A percentile compares a stretch with the other conserved stretches of the same genome.
Evolutionary conservation across 2,888 invertebrate species (phyloP).

Genomic region (Octodonta nipae): DNA sequence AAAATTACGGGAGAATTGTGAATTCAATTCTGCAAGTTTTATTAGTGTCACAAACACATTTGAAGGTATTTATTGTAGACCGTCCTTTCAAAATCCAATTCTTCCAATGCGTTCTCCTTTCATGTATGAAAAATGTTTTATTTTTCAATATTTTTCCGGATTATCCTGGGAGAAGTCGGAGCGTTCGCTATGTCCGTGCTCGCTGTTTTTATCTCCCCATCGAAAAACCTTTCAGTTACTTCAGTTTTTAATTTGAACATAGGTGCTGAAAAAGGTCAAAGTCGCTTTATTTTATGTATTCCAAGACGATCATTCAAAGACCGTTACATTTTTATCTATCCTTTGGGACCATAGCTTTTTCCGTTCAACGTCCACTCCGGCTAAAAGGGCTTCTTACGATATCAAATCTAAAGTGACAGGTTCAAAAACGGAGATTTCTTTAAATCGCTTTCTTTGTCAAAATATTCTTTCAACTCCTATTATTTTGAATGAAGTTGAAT

Average conservation of each 20-base stretch:
- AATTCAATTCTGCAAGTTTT: too few relatives aligned
- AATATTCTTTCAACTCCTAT: background rate
- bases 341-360: conserved; percentile 21
- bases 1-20: too few relatives aligned
- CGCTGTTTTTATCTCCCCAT: too few relatives aligned
- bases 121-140: too few relatives aligned
- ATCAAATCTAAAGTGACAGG: conserved; percentile 1
- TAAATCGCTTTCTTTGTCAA: background rate
- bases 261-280: conserved; percentile 7
- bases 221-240: background rate
- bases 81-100: too few relatives aligned
- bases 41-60: too few relatives aligned
- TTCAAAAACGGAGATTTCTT: conserved; percentile 2
- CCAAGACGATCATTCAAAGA: conserved; percentile 11
- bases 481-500: background rate
- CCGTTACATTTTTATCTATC: conserved; percentile 25
- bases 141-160: too few relatives aligned
- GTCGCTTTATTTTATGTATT: conserved; percentile 7
- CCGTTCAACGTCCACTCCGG: conserved; percentile 13
- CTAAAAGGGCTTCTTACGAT: background rate
- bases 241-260: background rate
- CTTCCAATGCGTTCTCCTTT: too few relatives aligned
- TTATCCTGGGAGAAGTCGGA: too few relatives aligned
- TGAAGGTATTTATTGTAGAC: too few relatives aligned
- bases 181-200: too few relatives aligned